phyloP scores from a whole-genome alignment of 2,797 vertebrate species.

The Heteromormyrus szaboi region DNA sequence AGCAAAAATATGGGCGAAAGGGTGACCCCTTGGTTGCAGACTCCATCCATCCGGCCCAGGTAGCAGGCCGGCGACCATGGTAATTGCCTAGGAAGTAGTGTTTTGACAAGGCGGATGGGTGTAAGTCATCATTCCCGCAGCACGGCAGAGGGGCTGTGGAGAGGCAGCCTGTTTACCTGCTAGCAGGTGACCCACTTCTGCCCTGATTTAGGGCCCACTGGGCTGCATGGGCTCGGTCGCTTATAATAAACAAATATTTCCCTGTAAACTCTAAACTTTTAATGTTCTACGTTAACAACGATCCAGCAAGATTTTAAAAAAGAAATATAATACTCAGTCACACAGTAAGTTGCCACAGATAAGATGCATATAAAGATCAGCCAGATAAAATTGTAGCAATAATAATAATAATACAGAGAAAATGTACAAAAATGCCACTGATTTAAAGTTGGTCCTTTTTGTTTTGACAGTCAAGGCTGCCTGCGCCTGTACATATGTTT shows the following conservation, averaged over 20 bases:
- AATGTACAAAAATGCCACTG: background rate
- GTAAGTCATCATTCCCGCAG: slow-evolving; percentile 61
- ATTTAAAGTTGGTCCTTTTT: background rate
- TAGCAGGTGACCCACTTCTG: slow-evolving; percentile 37
- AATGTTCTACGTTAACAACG: background rate
- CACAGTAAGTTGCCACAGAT: background rate
- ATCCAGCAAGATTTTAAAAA: background rate
- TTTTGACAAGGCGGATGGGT: slow-evolving; percentile 64
- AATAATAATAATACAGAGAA: background rate
- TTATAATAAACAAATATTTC: slow-evolving; percentile 5
- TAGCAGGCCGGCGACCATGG: slow-evolving; percentile 58
- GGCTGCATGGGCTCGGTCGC: background rate
- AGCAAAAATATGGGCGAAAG: slow-evolving; percentile 67
- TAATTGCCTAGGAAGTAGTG: slow-evolving; percentile 71
- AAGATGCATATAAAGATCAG: background rate
- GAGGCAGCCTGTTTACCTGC: slow-evolving; percentile 41
- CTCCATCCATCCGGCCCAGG: slow-evolving; percentile 63
- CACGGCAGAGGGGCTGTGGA: slow-evolving; percentile 45
- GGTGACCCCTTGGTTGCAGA: slow-evolving; percentile 54
- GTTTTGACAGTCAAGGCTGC: background rate
- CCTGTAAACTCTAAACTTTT: background rate
- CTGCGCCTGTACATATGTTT: background rate
- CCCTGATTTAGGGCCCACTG: slow-evolving; percentile 32
- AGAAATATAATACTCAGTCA: background rate
- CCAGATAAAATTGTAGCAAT: background rate